Base-by-base conservation (phyloP, 2,888 invertebrate genomes). In the Netelia virgata region DNA sequence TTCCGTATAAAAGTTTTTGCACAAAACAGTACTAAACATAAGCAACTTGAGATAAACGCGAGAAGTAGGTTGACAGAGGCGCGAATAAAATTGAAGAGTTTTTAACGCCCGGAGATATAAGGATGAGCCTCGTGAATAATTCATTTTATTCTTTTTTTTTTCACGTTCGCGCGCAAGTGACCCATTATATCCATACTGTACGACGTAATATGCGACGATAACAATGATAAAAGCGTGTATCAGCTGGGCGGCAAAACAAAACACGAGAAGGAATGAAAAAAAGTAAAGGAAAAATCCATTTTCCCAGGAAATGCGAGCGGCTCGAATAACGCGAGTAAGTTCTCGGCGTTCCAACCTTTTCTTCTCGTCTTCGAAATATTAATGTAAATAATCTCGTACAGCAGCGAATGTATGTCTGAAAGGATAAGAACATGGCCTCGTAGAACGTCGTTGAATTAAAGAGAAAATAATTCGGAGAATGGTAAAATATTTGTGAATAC, bases 121-220 rank as follows among this genome's bases (percentile, higher is more conserved):
- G 23, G 14, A 47, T 68, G 50, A 68, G 23, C 1, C 14, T 68
- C 23, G 16, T 68, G 50, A 53, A 68, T 68, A 50, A 50, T 68
- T 68, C 47, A 68, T 50, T 53, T 68, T 53, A 47, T 11, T 36
- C 36, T 36, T 36, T 36, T 47, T 36, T 36, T 36, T 47, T 47
- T 47, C 47, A 47, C 50, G 5, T 47, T 47, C 43, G 18, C 18
- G 20, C 16, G 18, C 66, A 20, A 68, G 18, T 5, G 36, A 36
- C 36, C 36, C 47, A 50, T 68, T 14, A 14, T 47, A 18, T 18
- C 14, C 16, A 1, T 9, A 11, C 20, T 10, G 50, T 10, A 16
- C 14, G 36, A 36, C 6, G 36, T 36, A 36, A 20, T 5, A 47
- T n/a, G 47, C 16, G 8, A 50, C 43, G 23, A 50, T 53, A 53